Conservation (phyloP, 2,888 invertebrate species). For the Dynastes maya region DNA sequence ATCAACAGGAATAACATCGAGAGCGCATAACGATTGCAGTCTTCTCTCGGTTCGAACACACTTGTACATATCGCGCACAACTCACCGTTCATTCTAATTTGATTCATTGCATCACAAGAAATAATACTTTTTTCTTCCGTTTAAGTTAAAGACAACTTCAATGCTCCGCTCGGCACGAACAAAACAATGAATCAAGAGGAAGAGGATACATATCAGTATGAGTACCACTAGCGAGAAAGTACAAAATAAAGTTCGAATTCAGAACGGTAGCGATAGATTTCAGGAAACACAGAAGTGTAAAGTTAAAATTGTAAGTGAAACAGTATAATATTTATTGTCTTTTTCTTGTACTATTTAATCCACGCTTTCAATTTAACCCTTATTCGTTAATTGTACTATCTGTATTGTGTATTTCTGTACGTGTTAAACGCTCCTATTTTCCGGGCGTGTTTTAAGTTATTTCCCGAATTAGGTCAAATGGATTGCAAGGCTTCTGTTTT, state of each 20-base stretch:
- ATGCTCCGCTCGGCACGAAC: conserved; percentile 27
- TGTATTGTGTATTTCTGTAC: conserved; percentile 11
- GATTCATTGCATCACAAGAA: conserved; percentile 11
- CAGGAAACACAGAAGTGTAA: conserved; percentile 60
- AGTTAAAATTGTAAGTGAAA: conserved; percentile 61
- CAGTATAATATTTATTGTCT: conserved; percentile 3
- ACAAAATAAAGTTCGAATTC: conserved; percentile 46
- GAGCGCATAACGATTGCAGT: conserved; percentile 55
- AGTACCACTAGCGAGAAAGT: conserved; percentile 43
- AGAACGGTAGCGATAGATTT: conserved; percentile 53
- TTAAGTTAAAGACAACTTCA: conserved; percentile 14
- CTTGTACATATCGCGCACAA: conserved; percentile 54
- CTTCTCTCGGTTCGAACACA: conserved; percentile 48
- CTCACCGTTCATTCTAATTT: conserved; percentile 21
- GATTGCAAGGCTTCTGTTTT: conserved; percentile 43
- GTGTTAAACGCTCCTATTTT: neutral
- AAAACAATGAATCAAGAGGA: conserved; percentile 43
- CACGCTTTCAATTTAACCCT: neutral
- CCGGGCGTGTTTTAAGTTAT: conserved; percentile 45
- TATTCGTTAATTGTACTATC: conserved; percentile 36
- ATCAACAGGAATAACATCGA: conserved; percentile 55
- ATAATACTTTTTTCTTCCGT: conserved; percentile 1
- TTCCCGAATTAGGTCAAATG: conserved; percentile 52
- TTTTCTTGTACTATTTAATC: too few relatives aligned
- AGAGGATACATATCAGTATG: conserved; percentile 39